Evolutionary conservation across 2,113 vertebrate genomes (phyloP).

Genomic region (Fregata magnificens): DNA sequence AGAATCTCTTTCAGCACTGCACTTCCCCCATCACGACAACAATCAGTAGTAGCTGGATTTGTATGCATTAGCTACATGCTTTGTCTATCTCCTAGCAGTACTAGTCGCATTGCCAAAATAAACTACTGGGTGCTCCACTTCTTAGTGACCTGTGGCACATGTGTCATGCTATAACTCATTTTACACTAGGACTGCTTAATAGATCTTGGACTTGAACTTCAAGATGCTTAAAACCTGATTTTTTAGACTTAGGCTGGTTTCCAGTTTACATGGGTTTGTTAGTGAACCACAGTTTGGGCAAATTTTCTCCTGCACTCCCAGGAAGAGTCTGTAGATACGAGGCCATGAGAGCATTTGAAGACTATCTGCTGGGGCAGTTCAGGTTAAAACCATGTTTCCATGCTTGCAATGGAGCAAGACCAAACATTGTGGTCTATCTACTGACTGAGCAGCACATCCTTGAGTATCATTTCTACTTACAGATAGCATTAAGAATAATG

Average conservation of each 20-base stretch:
- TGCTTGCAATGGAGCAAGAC: not conserved
- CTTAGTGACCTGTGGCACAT: rapidly evolving
- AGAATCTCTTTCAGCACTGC: not conserved
- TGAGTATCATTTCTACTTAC: not conserved
- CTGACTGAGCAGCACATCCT: not conserved
- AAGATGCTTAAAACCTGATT: not conserved
- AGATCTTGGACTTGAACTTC: not conserved
- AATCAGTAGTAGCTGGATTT: not conserved
- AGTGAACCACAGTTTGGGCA: not conserved
- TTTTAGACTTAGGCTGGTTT: not conserved
- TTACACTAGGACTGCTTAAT: not conserved
- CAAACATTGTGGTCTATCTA: not conserved
- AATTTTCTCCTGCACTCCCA: not conserved
- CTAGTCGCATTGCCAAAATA: not conserved
- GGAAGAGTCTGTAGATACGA: not conserved
- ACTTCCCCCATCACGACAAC: not conserved
- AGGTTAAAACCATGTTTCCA: not conserved
- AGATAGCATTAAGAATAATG: not conserved
- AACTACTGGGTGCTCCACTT: not conserved
- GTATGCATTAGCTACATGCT: not conserved
- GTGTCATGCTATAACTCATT: not conserved
- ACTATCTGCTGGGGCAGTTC: not conserved
- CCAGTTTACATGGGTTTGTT: not conserved
- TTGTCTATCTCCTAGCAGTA: not conserved
- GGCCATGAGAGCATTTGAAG: not conserved